A percentile compares a stretch with the other conserved stretches of the same genome.
phyloP scores from a whole-genome alignment of 2,113 vertebrate species.

The Amphilophus citrinellus region DNA sequence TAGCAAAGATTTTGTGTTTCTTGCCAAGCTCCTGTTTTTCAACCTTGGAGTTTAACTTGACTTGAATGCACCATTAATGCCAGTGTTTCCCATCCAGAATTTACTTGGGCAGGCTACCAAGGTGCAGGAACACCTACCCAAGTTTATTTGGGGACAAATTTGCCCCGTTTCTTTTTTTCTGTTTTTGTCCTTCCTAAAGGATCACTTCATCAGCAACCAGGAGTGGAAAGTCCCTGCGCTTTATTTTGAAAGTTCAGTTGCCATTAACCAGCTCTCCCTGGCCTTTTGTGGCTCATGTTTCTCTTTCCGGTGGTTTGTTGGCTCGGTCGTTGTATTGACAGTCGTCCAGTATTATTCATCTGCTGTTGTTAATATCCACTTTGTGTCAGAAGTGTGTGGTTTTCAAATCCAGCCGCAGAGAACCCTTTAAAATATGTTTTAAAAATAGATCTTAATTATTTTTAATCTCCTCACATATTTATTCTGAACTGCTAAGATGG shows the following conservation, averaged over 20 bases:
- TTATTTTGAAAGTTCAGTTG: background rate
- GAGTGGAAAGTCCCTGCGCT: background rate
- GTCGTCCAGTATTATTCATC: background rate
- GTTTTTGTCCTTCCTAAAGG: background rate
- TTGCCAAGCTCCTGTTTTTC: background rate
- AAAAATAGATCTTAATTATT: background rate
- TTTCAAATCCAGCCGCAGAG: background rate
- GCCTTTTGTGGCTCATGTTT: background rate
- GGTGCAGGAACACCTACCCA: too few species aligned
- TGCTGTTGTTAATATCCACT: background rate
- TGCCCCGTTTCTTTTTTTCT: background rate
- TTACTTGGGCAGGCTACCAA: background rate
- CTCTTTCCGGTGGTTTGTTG: background rate
- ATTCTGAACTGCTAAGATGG: background rate
- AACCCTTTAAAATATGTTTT: background rate
- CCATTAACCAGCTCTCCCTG: background rate
- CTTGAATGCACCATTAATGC: background rate
- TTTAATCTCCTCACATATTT: background rate
- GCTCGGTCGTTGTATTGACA: background rate
- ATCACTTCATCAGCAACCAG: background rate
- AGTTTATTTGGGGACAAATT: background rate
- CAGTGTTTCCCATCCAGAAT: background rate
- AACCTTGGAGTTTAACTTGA: background rate
- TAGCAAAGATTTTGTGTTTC: background rate
- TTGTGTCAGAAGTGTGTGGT: background rate